A percentile compares a stretch with the other conserved stretches of the same genome.
phyloP scores from a whole-genome alignment of 1,140 invertebrate genomes.

The Tetramorium simillimum region DNA sequence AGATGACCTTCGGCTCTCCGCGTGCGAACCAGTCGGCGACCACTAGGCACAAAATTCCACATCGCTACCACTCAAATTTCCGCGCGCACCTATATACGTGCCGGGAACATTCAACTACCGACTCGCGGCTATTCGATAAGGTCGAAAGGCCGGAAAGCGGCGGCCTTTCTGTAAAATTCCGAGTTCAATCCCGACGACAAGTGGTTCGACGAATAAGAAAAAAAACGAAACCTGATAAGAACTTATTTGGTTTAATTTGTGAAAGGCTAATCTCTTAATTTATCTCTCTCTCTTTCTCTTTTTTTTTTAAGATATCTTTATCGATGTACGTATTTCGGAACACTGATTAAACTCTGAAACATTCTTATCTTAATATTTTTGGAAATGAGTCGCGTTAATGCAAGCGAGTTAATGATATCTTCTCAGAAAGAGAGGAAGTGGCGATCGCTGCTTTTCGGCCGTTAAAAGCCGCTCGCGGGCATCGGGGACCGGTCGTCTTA shows the following conservation, averaged over 20 bases:
- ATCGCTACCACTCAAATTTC: constrained; percentile 54
- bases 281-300: too few relatives aligned
- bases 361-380: not conserved
- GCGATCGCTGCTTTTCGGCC: not conserved
- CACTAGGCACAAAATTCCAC: constrained; percentile 53
- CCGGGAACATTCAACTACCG: constrained; percentile 24
- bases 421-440: not conserved
- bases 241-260: too few relatives aligned
- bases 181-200: not conserved
- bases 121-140: constrained; percentile 9
- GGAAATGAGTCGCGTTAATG: not conserved
- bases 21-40: constrained; percentile 54
- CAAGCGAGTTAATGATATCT: constrained; percentile 21
- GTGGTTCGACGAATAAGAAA: too few relatives aligned
- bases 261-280: too few relatives aligned
- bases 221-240: not conserved
- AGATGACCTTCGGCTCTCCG: constrained; percentile 49
- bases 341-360: not conserved
- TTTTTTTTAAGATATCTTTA: not conserved
- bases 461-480: not conserved
- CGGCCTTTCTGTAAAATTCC: not conserved
- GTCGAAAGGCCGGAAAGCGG: not conserved
- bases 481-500: not conserved
- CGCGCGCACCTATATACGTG: not conserved
- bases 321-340: not conserved